Evolutionary conservation across 2,888 invertebrate species (phyloP).

Genomic region (Harpalus rubripes): DNA sequence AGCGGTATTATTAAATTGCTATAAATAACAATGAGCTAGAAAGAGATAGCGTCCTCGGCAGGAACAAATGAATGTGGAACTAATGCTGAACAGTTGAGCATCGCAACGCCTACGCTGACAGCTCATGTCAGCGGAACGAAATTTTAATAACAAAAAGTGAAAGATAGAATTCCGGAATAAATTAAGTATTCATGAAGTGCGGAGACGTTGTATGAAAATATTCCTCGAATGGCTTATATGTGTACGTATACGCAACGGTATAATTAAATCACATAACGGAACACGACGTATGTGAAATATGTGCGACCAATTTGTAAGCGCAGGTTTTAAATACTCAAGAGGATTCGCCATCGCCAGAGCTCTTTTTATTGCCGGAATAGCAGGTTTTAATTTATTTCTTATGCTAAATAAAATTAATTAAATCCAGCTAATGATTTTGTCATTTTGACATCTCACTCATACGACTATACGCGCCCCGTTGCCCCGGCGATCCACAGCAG

Average conservation of each 20-base stretch:
- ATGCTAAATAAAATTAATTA: not conserved
- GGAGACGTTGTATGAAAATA: conserved; percentile 1
- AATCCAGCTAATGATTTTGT: too few relatives aligned
- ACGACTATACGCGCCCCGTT: too few relatives aligned
- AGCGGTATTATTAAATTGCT: conserved; percentile 34
- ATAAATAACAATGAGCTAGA: conserved; percentile 30
- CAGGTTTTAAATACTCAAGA: conserved; percentile 34
- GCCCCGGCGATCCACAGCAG: too few relatives aligned
- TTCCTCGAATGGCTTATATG: conserved; percentile 9
- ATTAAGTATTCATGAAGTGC: conserved; percentile 59
- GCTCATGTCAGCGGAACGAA: conserved; percentile 53
- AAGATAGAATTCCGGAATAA: conserved; percentile 61
- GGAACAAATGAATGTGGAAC: conserved; percentile 47
- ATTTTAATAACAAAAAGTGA: conserved; percentile 60
- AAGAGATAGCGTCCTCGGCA: not conserved
- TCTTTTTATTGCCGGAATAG: not conserved
- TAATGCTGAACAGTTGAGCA: conserved; percentile 45
- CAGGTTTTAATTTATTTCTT: not conserved
- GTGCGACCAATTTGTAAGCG: conserved; percentile 49
- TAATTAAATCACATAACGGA: conserved; percentile 55
- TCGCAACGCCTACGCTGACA: conserved; percentile 49
- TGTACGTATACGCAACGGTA: conserved; percentile 17
- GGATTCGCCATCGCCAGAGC: not conserved
- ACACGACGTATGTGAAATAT: conserved; percentile 49
- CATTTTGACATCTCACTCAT: too few relatives aligned